A percentile compares a stretch with the other conserved stretches of the same genome.
These are phyloP conservation scores for Nesidiocoris tenuis DNA, from an alignment of 2,888 invertebrate species.

Conservation along the genomic window DNA sequence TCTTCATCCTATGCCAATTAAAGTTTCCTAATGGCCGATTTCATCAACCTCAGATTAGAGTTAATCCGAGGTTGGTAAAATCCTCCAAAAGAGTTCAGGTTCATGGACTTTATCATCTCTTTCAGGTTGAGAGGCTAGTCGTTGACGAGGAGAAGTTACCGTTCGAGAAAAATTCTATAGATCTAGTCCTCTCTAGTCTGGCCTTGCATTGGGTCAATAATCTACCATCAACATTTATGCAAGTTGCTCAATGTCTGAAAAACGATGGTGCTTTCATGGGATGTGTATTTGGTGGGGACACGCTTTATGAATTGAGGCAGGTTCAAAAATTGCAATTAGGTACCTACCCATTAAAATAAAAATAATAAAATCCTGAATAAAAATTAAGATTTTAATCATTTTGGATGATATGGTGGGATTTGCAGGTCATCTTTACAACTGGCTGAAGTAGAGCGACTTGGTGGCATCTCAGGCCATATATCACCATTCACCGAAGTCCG, in stretches of 20 bases:
- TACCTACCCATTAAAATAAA: not conserved
- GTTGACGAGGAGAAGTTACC: conserved; percentile 79
- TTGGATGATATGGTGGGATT: too few relatives aligned
- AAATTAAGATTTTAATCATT: too few relatives aligned
- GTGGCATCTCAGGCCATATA: conserved; percentile 85
- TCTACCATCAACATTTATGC: conserved; percentile 79
- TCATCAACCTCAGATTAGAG: too few relatives aligned
- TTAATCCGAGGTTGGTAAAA: not conserved
- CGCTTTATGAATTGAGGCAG: conserved; percentile 79
- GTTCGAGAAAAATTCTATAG: conserved; percentile 75
- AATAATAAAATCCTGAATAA: too few relatives aligned
- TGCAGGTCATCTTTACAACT: conserved; percentile 80
- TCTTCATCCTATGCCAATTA: too few relatives aligned
- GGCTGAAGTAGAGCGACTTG: conserved; percentile 87
- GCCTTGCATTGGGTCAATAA: conserved; percentile 97
- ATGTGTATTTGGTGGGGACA: conserved; percentile 92
- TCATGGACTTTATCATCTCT: not conserved
- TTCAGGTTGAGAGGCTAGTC: conserved; percentile 59
- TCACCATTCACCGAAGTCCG: conserved; percentile 85
- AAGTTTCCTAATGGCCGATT: too few relatives aligned
- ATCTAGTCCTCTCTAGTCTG: conserved; percentile 82
- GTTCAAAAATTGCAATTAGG: not conserved
- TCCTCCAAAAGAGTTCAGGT: too few relatives aligned
- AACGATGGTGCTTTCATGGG: conserved; percentile 93
- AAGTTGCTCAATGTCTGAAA: conserved; percentile 69